phyloP scores from a whole-genome alignment of 1,140 invertebrate genomes.

The Drosophila murphyi region DNA sequence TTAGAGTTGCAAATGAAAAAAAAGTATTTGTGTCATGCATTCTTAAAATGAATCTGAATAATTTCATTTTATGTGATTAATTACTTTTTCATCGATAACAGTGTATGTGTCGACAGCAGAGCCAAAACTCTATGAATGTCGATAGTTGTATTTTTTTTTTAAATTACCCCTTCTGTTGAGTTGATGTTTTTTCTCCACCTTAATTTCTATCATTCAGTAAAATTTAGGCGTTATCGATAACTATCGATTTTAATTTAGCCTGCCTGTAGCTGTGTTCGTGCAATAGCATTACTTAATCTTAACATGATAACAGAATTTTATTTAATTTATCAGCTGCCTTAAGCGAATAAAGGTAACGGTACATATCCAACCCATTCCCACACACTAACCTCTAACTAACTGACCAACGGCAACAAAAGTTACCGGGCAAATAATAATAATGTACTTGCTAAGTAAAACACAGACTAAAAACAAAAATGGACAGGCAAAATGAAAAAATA shows the following conservation, averaged over 20 bases:
- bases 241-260: too few relatives aligned
- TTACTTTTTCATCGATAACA: neutral
- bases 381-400: slow-evolving; percentile 20
- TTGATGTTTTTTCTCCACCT: too few relatives aligned
- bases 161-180: neutral
- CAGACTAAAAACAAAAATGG: neutral
- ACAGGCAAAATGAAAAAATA: slow-evolving; percentile 9
- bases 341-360: too few relatives aligned
- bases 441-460: slow-evolving; percentile 41
- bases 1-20: neutral
- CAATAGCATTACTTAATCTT: too few relatives aligned
- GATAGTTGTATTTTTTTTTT: neutral
- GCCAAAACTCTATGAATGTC: too few relatives aligned
- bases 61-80: neutral
- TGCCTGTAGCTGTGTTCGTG: too few relatives aligned
- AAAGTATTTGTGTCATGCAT: too few relatives aligned
- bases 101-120: too few relatives aligned
- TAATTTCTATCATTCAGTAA: neutral
- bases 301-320: too few relatives aligned
- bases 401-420: slow-evolving; percentile 22
- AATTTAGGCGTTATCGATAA: neutral
- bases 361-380: too few relatives aligned
- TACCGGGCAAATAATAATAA: slow-evolving; percentile 11
- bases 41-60: neutral
- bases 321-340: too few relatives aligned